A percentile compares a stretch with the other conserved stretches of the same genome.
Evolutionary conservation across 2,113 vertebrate genomes (phyloP).

Genomic region (Limnothrissa miodon): DNA sequence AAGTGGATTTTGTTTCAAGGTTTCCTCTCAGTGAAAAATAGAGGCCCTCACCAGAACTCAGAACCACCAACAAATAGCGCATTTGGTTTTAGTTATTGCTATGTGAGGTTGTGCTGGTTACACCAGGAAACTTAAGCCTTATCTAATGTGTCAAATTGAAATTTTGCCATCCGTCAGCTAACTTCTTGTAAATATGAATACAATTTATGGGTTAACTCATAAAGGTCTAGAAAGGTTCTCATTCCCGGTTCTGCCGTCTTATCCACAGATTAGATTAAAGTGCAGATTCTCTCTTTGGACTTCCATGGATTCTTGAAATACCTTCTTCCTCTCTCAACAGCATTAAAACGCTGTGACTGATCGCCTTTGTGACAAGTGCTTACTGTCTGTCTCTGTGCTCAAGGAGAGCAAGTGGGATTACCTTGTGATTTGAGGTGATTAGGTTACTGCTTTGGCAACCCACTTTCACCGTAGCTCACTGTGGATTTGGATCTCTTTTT

Average conservation of each 20-base stretch:
- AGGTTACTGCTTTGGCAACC: conserved; percentile 52
- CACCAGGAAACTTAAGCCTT: conserved; percentile 39
- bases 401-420: conserved; percentile 44
- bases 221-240: not conserved
- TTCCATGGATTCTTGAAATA: conserved; percentile 24
- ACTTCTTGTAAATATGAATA: not conserved
- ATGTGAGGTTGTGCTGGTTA: conserved; percentile 50
- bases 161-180: not conserved
- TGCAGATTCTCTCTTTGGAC: not conserved
- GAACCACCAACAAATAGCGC: conserved; percentile 46
- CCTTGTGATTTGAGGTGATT: conserved; percentile 46
- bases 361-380: conserved; percentile 28
- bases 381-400: conserved; percentile 28
- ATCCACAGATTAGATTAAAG: not conserved
- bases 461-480: conserved; percentile 27
- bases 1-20: conserved; percentile 70
- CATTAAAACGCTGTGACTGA: conserved; percentile 33
- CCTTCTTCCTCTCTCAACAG: conserved; percentile 10
- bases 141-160: conserved; percentile 16
- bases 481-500: conserved; percentile 41
- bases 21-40: conserved; percentile 56
- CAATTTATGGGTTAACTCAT: not conserved
- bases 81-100: conserved; percentile 65
- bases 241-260: not conserved
- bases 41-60: conserved; percentile 47